A percentile compares a stretch with the other conserved stretches of the same genome.
phyloP scores from a whole-genome alignment of 1,140 invertebrate genomes.

The Solen grandis region DNA sequence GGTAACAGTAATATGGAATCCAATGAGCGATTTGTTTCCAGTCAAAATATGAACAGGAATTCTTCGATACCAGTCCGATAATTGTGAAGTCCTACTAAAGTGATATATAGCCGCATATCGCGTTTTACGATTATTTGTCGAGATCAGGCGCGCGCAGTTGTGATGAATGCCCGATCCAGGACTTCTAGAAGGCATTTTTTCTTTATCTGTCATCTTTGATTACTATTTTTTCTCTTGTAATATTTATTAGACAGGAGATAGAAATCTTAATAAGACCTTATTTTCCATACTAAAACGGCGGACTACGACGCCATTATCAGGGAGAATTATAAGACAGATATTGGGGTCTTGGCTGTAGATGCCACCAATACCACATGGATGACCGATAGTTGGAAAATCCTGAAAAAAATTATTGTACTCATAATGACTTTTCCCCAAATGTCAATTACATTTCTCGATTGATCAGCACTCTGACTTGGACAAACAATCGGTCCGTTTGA shows the following conservation, averaged over 20 bases:
- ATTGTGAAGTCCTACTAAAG: conserved; percentile 18
- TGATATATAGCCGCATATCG: conserved; percentile 44
- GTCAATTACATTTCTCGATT: too few species aligned
- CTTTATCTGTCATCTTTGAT: conserved; percentile 54
- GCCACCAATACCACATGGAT: conserved; percentile 40
- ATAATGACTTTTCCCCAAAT: neutral
- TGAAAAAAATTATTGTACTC: conserved; percentile 18
- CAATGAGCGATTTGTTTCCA: conserved; percentile 48
- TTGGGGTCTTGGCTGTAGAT: conserved; percentile 33
- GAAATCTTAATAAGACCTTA: conserved; percentile 41
- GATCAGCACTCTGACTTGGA: too few species aligned
- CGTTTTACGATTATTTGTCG: conserved; percentile 34
- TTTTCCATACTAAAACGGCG: conserved; percentile 26
- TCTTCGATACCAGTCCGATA: conserved; percentile 46
- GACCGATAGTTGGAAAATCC: conserved; percentile 37
- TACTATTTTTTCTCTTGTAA: conserved; percentile 44
- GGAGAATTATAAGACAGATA: conserved; percentile 35
- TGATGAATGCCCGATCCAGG: conserved; percentile 19
- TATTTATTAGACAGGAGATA: conserved; percentile 52
- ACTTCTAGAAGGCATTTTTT: conserved; percentile 18
- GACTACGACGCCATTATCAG: neutral
- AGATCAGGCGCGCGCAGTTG: neutral
- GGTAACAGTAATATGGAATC: conserved; percentile 23
- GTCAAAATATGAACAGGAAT: conserved; percentile 50
- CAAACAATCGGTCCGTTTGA: too few species aligned